Conservation (phyloP, 2,888 invertebrate genomes). For the Agapetus fuscipes region DNA sequence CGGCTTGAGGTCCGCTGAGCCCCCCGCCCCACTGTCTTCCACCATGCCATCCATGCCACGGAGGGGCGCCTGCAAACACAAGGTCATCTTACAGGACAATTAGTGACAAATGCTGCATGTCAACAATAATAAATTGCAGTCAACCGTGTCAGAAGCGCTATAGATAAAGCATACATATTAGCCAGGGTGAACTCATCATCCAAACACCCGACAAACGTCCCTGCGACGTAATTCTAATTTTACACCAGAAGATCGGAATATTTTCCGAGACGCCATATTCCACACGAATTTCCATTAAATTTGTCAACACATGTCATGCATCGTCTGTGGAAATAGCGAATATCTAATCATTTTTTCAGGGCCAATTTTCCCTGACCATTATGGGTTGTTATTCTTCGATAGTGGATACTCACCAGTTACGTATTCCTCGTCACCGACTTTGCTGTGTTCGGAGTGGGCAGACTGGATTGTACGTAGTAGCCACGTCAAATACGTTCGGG, state of each 20-base stretch:
- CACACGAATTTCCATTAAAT: conserved; percentile 33
- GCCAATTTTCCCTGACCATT: conserved; percentile 34
- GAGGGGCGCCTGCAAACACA: conserved; percentile 48
- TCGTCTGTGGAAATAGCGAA: conserved; percentile 8
- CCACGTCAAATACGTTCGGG: conserved; percentile 83
- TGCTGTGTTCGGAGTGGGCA: conserved; percentile 91
- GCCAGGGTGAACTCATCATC: too few relatives aligned
- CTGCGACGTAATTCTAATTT: conserved; percentile 29
- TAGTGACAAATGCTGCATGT: too few relatives aligned
- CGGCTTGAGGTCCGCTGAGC: conserved; percentile 31
- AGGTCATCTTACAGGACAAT: conserved; percentile 18
- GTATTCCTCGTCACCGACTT: conserved; percentile 92
- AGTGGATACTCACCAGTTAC: conserved; percentile 79
- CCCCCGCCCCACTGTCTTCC: conserved; percentile 55
- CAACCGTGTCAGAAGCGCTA: too few relatives aligned
- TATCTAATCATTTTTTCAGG: conserved; percentile 15
- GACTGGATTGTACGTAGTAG: conserved; percentile 87
- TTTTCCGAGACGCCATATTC: conserved; percentile 39
- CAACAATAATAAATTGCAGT: too few relatives aligned
- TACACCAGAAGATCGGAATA: conserved; percentile 26
- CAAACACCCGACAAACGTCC: conserved; percentile 8
- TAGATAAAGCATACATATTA: too few relatives aligned
- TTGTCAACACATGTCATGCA: conserved; percentile 28
- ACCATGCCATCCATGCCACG: conserved; percentile 82
- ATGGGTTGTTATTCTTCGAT: conserved; percentile 51